Base-by-base conservation (phyloP, 2,113 vertebrate genomes). In the Clarias batrachus region DNA sequence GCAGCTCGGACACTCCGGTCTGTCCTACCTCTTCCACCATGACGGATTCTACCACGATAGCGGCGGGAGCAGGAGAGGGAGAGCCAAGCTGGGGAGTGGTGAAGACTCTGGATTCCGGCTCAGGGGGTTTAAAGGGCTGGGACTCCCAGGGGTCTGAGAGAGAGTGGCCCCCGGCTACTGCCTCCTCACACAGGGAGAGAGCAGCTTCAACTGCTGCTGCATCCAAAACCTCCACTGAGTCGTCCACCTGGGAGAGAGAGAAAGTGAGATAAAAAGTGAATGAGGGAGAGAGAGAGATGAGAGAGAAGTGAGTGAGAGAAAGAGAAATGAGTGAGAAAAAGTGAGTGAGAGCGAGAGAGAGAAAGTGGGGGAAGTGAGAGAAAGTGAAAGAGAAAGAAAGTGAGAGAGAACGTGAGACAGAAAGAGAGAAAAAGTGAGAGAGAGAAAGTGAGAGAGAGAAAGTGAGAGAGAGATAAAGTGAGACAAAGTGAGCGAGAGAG, bases 181-280 rank as follows among this genome's bases (percentile, higher is more conserved):
- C 96, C 84, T 99, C 98, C 92, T 99, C 98, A 0, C 98, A 99
- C 70, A 99, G 96, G 52, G 97, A 98, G 3, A 99, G 93, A 52
- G 98, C 97, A 5, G 97, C 98, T 93, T 99, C 98, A 70, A 99
- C 98, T 11, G 97, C 97, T 27, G 98, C 98, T 16, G 97, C 97
- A 87, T 99, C 98, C 93, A 99, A 91, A 66, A 96, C 97, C 92
- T 99, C 98, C 86, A 97, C 97, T 37, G 97, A 96, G 91, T 98
- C 97, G 0, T 99, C 98, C 59, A 98, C 97, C 98, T 99, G 91
- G 86, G 70, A 83, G 81, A 92, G 63, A 56, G 4, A 73, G 11
- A 90, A 52, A 33, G 41, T 65, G 17, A 91, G 76, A 85, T 1
- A 33, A 33, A 33, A 33, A 41, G 33, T 37, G 33, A 37, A 37